These are phyloP conservation scores for Apamea monoglypha DNA, from an alignment of 2,888 invertebrate species.

Conservation along the genomic window DNA sequence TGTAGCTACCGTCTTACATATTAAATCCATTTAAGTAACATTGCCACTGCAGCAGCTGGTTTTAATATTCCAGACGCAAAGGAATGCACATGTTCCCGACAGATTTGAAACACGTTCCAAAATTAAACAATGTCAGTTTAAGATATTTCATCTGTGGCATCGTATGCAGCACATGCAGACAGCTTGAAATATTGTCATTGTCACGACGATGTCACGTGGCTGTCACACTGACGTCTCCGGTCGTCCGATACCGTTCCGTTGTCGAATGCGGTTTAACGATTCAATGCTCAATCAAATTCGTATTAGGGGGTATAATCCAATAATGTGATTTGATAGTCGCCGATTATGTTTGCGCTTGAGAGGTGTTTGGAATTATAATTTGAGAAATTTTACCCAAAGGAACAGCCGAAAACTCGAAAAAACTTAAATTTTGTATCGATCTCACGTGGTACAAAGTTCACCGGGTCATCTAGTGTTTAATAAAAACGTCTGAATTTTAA, in stretches of 20 bases:
- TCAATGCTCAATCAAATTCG: slow-evolving; percentile 61
- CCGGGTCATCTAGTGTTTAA: too few species aligned
- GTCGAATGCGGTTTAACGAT: slow-evolving; percentile 64
- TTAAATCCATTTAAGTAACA: slow-evolving; percentile 40
- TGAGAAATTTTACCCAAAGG: too few species aligned
- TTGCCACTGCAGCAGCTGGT: slow-evolving; percentile 30
- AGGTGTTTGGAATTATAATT: slow-evolving; percentile 37
- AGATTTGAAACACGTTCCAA: slow-evolving; percentile 63
- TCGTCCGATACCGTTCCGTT: slow-evolving; percentile 57
- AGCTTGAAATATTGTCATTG: slow-evolving; percentile 69
- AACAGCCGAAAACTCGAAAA: too few species aligned
- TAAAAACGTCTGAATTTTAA: too few species aligned
- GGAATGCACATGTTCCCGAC: slow-evolving; percentile 62
- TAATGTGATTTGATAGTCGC: slow-evolving; percentile 48
- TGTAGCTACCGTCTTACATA: slow-evolving; percentile 25
- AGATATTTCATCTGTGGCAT: slow-evolving; percentile 58
- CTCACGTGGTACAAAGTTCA: too few species aligned
- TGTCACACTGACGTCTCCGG: slow-evolving; percentile 52
- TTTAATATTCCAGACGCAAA: slow-evolving; percentile 56
- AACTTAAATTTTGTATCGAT: too few species aligned
- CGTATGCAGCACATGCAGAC: slow-evolving; percentile 57
- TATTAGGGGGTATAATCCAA: slow-evolving; percentile 56
- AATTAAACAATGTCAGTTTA: slow-evolving; percentile 69
- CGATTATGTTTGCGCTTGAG: slow-evolving; percentile 46
- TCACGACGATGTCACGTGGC: slow-evolving; percentile 55